These are phyloP conservation scores for Leptodirus hochenwartii DNA, from an alignment of 2,888 invertebrate species.

Conservation along the genomic window DNA sequence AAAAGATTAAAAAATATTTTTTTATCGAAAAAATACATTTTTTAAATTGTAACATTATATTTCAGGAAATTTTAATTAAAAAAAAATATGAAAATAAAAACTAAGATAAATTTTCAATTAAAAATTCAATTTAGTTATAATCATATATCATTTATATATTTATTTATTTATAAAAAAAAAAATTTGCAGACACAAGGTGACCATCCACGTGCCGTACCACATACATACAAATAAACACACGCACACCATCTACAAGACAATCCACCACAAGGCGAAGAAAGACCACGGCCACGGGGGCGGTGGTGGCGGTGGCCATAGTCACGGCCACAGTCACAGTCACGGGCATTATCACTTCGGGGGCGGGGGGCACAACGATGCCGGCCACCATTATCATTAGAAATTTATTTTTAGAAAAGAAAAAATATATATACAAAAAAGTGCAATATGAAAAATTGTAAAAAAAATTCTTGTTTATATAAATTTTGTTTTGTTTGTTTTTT, in stretches of 20 bases:
- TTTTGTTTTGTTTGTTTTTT: slow-evolving; percentile 2
- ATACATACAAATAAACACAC: slow-evolving; percentile 52
- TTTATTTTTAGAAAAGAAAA: slow-evolving; percentile 5
- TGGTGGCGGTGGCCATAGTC: slow-evolving; percentile 8
- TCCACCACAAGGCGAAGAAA: slow-evolving; percentile 20
- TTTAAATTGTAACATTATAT: too few relatives aligned
- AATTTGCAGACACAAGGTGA: slow-evolving; percentile 41
- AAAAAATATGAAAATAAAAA: too few relatives aligned
- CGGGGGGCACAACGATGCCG: slow-evolving; percentile 5
- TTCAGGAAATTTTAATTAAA: too few relatives aligned
- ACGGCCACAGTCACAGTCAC: slow-evolving; percentile 6
- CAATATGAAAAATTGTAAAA: slow-evolving; percentile 1
- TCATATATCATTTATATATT: not conserved
- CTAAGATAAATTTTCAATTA: too few relatives aligned
- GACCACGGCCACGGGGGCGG: slow-evolving; percentile 9
- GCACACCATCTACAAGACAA: slow-evolving; percentile 51
- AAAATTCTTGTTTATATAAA: slow-evolving; percentile 1
- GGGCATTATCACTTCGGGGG: slow-evolving; percentile 7
- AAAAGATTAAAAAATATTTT: too few relatives aligned
- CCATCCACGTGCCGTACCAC: slow-evolving; percentile 47
- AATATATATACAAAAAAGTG: too few relatives aligned
- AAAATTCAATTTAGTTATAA: too few relatives aligned
- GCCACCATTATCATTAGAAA: slow-evolving; percentile 6
- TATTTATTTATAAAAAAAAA: too few relatives aligned
- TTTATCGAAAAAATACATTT: too few relatives aligned